Conservation (phyloP, 1,140 invertebrate species). For the Tetragnatha versicolor region DNA sequence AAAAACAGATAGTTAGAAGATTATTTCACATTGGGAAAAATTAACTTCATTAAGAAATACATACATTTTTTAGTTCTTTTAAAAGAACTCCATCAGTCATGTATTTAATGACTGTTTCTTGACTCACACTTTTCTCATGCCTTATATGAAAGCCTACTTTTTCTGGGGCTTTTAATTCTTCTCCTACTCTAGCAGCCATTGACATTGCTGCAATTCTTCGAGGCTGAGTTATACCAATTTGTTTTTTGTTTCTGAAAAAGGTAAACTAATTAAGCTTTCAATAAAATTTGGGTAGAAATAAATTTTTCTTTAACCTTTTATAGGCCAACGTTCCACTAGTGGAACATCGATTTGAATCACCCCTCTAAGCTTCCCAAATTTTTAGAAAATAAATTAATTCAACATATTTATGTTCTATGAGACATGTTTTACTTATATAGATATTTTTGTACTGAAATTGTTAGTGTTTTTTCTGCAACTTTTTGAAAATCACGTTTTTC, state of each 20-base stretch:
- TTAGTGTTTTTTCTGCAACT: too few species aligned
- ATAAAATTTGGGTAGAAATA: neutral
- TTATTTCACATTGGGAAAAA: neutral
- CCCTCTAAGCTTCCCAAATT: too few species aligned
- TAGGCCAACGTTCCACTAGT: neutral
- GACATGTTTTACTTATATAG: too few species aligned
- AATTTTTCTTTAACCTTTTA: neutral
- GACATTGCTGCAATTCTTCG: constrained; percentile 95
- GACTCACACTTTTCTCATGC: constrained; percentile 85
- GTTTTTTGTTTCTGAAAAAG: constrained; percentile 68
- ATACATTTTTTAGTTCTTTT: constrained; percentile 71
- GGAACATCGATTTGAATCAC: too few species aligned
- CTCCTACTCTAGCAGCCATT: constrained; percentile 90
- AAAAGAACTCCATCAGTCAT: constrained; percentile 99
- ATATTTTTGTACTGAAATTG: too few species aligned
- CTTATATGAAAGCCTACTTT: constrained; percentile 96
- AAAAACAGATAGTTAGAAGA: constrained; percentile 40
- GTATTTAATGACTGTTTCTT: constrained; percentile 94
- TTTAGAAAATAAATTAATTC: too few species aligned
- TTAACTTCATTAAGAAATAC: neutral
- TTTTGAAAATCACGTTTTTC: too few species aligned
- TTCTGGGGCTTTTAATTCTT: constrained; percentile 84
- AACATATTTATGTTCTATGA: too few species aligned
- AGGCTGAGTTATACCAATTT: constrained; percentile 97
- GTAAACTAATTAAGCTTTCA: neutral